phyloP scores from a whole-genome alignment of 1,140 invertebrate genomes.

The Trichonephila clavata region DNA sequence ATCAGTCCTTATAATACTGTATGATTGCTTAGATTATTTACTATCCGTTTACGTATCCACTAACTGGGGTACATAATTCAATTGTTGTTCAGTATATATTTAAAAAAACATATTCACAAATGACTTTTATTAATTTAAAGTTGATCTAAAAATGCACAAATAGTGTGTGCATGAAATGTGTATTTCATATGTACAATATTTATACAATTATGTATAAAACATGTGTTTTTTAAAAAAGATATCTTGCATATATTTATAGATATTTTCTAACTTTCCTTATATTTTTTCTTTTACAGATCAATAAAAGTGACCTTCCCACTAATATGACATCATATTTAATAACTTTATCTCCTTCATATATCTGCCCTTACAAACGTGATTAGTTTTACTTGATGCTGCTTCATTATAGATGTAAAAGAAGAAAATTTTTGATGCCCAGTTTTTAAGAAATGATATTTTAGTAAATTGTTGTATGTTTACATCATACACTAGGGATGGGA shows the following conservation, averaged over 20 bases:
- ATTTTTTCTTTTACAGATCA: constrained; percentile 54
- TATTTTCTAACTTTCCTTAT: not conserved
- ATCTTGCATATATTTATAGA: not conserved
- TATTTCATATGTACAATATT: too few relatives aligned
- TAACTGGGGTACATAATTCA: too few relatives aligned
- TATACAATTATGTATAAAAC: too few relatives aligned
- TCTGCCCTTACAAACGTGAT: constrained; percentile 57
- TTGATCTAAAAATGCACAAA: too few relatives aligned
- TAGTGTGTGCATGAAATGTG: too few relatives aligned
- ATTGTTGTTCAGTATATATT: too few relatives aligned
- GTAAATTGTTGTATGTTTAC: constrained; percentile 50
- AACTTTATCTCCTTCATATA: constrained; percentile 44
- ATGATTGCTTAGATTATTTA: too few relatives aligned
- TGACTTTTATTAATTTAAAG: too few relatives aligned
- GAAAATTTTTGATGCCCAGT: constrained; percentile 59
- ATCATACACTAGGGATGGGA: constrained; percentile 55
- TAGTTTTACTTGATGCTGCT: constrained; percentile 56
- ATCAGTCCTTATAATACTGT: too few relatives aligned
- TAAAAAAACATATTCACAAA: too few relatives aligned
- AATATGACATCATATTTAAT: constrained; percentile 52
- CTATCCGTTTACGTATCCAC: too few relatives aligned
- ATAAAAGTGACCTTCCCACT: constrained; percentile 70
- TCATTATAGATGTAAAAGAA: constrained; percentile 62
- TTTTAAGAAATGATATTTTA: constrained; percentile 70
- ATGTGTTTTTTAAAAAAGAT: too few relatives aligned